Percentiles rank a stretch among this genome's conserved stretches.
phyloP scores from a whole-genome alignment of 2,113 vertebrate genomes.

The Caranx melampygus region DNA sequence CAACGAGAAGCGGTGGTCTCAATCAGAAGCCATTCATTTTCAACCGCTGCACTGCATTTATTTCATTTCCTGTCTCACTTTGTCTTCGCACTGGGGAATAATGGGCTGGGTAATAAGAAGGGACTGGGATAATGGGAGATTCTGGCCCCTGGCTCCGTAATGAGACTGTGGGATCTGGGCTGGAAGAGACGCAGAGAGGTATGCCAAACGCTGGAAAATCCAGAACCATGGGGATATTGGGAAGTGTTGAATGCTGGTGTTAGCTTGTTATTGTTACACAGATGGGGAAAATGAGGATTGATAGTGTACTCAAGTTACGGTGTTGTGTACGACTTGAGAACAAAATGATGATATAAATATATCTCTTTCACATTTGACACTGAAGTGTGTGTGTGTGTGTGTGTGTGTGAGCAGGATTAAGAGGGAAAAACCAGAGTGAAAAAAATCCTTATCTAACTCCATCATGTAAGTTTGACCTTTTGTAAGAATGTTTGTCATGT shows the following conservation, averaged over 20 bases:
- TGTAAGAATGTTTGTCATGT: constrained; percentile 51
- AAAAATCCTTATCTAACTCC: constrained; percentile 32
- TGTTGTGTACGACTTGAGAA: constrained; percentile 20
- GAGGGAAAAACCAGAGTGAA: not conserved
- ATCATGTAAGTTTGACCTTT: constrained; percentile 39
- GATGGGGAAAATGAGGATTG: constrained; percentile 23
- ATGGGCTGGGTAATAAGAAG: constrained; percentile 73
- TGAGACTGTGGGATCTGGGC: constrained; percentile 70
- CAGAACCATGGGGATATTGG: constrained; percentile 50
- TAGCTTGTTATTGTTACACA: constrained; percentile 53
- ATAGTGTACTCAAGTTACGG: constrained; percentile 21
- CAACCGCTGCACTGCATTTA: constrained; percentile 69
- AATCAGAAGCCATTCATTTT: constrained; percentile 80
- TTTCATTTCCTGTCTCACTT: constrained; percentile 82
- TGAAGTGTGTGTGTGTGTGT: constrained; percentile 1
- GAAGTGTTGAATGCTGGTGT: constrained; percentile 50
- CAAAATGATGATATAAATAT: constrained; percentile 3
- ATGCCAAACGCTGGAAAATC: constrained; percentile 57
- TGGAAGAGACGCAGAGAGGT: constrained; percentile 27
- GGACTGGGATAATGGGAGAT: constrained; percentile 73
- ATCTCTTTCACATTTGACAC: constrained; percentile 3
- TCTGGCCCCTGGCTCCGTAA: constrained; percentile 66
- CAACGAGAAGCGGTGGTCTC: constrained; percentile 66
- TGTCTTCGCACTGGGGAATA: constrained; percentile 75
- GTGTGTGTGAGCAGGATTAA: constrained; percentile 9